Percentiles rank a stretch among this genome's conserved stretches.
phyloP scores from a whole-genome alignment of 2,797 vertebrate species.

The Sciaenops ocellatus region DNA sequence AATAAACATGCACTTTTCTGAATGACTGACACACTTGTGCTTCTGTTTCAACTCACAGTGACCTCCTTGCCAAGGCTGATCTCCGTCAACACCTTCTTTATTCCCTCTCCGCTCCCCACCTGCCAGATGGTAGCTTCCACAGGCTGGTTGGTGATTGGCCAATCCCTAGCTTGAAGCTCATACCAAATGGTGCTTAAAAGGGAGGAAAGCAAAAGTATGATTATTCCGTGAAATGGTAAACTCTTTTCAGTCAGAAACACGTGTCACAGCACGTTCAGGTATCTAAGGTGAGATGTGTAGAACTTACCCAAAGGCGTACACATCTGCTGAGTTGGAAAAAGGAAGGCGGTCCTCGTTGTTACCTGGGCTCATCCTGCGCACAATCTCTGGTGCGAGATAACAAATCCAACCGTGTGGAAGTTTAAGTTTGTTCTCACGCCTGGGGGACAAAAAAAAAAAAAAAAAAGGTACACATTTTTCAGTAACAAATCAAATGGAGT shows the following conservation, averaged over 20 bases:
- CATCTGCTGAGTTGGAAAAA: conserved; percentile 95
- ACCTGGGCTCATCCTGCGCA: conserved; percentile 94
- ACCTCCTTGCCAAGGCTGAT: conserved; percentile 97
- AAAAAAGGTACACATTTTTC: conserved; percentile 12
- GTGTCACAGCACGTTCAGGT: not conserved
- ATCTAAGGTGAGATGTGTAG: not conserved
- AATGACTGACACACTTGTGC: conserved; percentile 8
- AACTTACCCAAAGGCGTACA: conserved; percentile 96
- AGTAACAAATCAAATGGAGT: conserved; percentile 27
- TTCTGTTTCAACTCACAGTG: conserved; percentile 85
- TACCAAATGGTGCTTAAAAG: conserved; percentile 95
- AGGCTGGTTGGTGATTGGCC: conserved; percentile 95
- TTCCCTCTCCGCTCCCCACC: conserved; percentile 95
- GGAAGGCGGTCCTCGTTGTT: conserved; percentile 96
- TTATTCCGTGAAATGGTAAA: not conserved
- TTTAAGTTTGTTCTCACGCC: conserved; percentile 95
- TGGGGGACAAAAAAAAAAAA: conserved; percentile 59
- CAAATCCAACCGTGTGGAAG: conserved; percentile 98
- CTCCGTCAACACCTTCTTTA: conserved; percentile 91
- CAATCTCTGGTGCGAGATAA: conserved; percentile 97
- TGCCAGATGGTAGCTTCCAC: conserved; percentile 98
- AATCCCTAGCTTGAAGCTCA: conserved; percentile 97
- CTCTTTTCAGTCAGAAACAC: not conserved
- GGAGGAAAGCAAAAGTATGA: not conserved
- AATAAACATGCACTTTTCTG: conserved; percentile 7